A percentile compares a stretch with the other conserved stretches of the same genome.
phyloP scores from a whole-genome alignment of 2,113 vertebrate genomes.

The Heterochromis multidens region DNA sequence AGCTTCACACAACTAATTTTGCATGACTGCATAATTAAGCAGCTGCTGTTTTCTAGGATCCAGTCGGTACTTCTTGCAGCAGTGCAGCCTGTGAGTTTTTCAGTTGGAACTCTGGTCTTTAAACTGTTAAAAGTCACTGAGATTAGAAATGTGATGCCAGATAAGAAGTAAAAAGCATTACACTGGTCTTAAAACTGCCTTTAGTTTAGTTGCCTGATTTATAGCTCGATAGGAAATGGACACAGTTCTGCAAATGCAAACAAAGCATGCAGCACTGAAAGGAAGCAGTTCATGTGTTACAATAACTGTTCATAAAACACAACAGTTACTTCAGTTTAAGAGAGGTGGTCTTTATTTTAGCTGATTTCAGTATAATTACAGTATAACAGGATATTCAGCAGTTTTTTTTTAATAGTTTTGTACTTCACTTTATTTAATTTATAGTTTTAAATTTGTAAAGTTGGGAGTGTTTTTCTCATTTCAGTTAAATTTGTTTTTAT shows the following conservation, averaged over 20 bases:
- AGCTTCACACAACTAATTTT: slow-evolving; percentile 3
- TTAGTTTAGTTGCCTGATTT: background rate
- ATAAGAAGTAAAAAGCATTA: accelerated
- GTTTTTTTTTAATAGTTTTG: background rate
- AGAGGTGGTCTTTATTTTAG: accelerated
- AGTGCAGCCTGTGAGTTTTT: background rate
- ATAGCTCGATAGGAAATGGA: background rate
- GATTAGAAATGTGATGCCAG: background rate
- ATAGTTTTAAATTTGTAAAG: too few relatives aligned
- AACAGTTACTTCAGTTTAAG: background rate
- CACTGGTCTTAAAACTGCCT: background rate
- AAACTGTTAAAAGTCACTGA: accelerated
- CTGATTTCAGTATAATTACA: background rate
- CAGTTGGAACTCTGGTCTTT: background rate
- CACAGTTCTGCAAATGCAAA: accelerated
- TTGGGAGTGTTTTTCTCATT: too few relatives aligned
- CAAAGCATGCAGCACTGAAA: background rate
- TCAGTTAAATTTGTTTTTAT: background rate
- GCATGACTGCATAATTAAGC: slow-evolving; percentile 20
- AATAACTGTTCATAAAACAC: background rate
- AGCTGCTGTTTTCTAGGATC: background rate
- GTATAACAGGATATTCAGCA: accelerated
- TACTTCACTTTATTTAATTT: background rate
- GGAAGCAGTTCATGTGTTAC: background rate
- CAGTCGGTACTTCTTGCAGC: background rate